These are phyloP conservation scores for Podotricha telesiphe DNA, from an alignment of 2,888 invertebrate genomes.

Conservation along the genomic window DNA sequence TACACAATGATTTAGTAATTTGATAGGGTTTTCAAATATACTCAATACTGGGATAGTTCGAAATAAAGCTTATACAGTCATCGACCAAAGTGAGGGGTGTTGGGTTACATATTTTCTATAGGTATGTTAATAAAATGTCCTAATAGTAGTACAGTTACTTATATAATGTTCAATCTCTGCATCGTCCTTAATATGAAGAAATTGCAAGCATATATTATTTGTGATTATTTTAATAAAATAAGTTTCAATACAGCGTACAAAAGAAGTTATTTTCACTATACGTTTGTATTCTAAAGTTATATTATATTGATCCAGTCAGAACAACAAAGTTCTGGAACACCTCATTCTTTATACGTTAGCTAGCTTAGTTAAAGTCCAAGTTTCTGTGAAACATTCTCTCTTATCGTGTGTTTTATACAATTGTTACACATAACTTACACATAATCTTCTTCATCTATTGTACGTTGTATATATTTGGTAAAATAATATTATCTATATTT, in stretches of 20 bases:
- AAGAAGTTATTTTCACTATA: not conserved
- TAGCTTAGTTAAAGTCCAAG: conserved; percentile 16
- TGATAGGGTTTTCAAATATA: no score
- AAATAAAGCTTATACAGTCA: not conserved
- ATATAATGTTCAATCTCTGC: not conserved
- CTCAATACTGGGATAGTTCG: not conserved
- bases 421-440: not conserved
- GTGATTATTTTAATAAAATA: not conserved
- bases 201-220: not conserved
- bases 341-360: conserved; percentile 17
- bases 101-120: not conserved
- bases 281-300: conserved; percentile 7
- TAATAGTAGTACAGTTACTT: no score
- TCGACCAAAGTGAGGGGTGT: not conserved
- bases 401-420: conserved; percentile 5
- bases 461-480: not conserved
- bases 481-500: no score
- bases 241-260: not conserved
- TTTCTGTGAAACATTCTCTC: not conserved
- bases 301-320: conserved; percentile 3
- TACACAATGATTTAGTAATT: no score
- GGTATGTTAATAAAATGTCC: not conserved
- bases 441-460: not conserved
- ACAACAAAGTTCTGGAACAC: conserved; percentile 15
- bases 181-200: not conserved